Evolutionary conservation across 2,888 invertebrate species (phyloP).

Genomic region (Cylindroiulus punctatus): DNA sequence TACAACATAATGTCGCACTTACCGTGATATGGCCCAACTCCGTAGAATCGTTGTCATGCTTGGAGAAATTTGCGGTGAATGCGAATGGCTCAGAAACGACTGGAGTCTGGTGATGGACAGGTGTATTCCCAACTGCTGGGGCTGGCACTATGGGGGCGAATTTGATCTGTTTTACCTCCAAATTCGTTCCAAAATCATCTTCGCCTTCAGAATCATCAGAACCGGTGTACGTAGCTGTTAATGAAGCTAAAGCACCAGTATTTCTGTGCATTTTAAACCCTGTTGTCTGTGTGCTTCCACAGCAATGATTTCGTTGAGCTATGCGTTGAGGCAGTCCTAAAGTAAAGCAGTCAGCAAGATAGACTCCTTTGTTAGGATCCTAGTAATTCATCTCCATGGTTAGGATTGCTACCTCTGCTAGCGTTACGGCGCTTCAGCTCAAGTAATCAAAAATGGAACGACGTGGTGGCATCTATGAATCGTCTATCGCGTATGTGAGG

Average conservation of each 20-base stretch:
- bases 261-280: conserved; percentile 1
- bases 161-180: background rate
- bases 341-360: too few relatives aligned
- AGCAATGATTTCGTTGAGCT: too few relatives aligned
- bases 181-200: background rate
- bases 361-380: too few relatives aligned
- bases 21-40: conserved; percentile 54
- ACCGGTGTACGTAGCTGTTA: conserved; percentile 55
- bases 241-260: conserved; percentile 53
- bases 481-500: too few relatives aligned
- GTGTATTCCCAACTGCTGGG: background rate
- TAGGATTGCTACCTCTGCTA: too few relatives aligned
- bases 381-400: too few relatives aligned
- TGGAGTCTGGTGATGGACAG: background rate
- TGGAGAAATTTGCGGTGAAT: background rate
- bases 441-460: too few relatives aligned
- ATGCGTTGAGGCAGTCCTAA: too few relatives aligned
- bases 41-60: conserved; percentile 26
- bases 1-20: background rate
- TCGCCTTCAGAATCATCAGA: conserved; percentile 53
- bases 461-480: too few relatives aligned
- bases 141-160: background rate
- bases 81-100: background rate
- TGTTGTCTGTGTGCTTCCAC: too few relatives aligned
- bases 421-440: too few relatives aligned